These are phyloP conservation scores for Heliconius melpomene DNA, from an alignment of 1,140 invertebrate genomes.

Conservation along the genomic window DNA sequence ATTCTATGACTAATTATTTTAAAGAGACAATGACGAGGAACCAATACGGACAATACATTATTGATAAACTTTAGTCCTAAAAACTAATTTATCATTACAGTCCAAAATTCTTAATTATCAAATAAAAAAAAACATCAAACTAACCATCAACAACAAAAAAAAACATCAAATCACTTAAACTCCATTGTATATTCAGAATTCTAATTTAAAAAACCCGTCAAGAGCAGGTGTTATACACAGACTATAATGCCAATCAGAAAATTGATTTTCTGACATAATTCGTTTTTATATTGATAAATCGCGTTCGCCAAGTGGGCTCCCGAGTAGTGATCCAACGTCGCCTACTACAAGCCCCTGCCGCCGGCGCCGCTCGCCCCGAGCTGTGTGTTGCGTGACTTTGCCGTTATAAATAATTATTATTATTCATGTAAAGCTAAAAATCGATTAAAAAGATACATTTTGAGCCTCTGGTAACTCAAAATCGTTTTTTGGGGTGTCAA, in stretches of 20 bases:
- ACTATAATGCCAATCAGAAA: background rate
- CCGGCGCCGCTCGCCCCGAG: slow-evolving; percentile 32
- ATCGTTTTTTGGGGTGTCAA: background rate
- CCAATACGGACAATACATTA: background rate
- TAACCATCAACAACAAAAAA: background rate
- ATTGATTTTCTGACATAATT: background rate
- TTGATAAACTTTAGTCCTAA: background rate
- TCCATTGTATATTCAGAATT: slow-evolving; percentile 6
- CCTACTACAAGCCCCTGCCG: slow-evolving; percentile 25
- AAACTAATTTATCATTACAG: background rate
- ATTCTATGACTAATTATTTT: background rate
- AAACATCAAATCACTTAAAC: background rate
- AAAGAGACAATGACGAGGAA: no score
- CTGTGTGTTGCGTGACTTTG: slow-evolving; percentile 32
- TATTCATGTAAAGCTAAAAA: background rate
- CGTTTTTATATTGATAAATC: background rate
- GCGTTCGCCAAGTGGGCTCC: slow-evolving; percentile 30
- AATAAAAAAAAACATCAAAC: background rate
- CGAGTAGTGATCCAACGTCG: slow-evolving; percentile 27
- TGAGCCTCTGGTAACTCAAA: background rate
- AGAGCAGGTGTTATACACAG: background rate
- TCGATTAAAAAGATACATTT: slow-evolving; percentile 3
- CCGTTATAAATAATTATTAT: slow-evolving; percentile 23
- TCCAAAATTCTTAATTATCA: background rate
- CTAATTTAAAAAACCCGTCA: background rate